Base-by-base conservation (phyloP, 35 echinoderm and acorn worm genomes). In the Eucidaris tribuloides region DNA sequence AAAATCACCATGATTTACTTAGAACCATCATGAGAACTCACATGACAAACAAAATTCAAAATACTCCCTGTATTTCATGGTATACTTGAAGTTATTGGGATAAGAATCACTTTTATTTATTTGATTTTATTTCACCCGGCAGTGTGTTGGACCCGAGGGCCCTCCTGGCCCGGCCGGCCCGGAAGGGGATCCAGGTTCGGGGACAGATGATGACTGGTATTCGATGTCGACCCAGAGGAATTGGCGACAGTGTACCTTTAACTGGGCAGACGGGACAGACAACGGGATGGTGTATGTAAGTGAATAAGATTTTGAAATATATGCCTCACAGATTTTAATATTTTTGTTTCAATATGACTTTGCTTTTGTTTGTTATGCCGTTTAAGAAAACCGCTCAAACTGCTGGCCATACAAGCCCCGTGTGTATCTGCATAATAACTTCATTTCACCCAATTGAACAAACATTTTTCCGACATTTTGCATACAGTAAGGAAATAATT, bases 201-300 rank as follows among this genome's bases (percentile, higher is more conserved):
- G 84, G 22, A 87, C 90, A 5, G 24, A 55, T 22, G 68, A 81
- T 78, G 76, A 32, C 41, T 92, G 90, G 90, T 82, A 87, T 33
- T 77, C 88, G 1, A 72, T 72, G 66, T 56, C 50, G 41, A 49
- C 84, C 1, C 36, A 36, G 23, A 41, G 84, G 17, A 92, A 92
- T 57, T 92, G 90, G 90, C 65, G 84, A 79, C 83, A 92, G 64
- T 92, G 90, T 41, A 71, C 79, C 5, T 92, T 77, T 78, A 56
- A 87, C 3, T 74, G 57, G 34, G 44, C 45, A 34, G 41, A 81
- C 15, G 78, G 46, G 3, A 36, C 29, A 36, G 79, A 92, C 68
- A 83, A 46, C 40, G 90, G 90, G 5, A 46, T 58, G 41, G 46
- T 92, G 33, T 92, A 92, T 39, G 90, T 92, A 82, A 87, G 79